Evolutionary conservation across 2,797 vertebrate species (phyloP), one percentile per base, ranked within the genome.

Genomic region (Perdix hodgsoniae): DNA sequence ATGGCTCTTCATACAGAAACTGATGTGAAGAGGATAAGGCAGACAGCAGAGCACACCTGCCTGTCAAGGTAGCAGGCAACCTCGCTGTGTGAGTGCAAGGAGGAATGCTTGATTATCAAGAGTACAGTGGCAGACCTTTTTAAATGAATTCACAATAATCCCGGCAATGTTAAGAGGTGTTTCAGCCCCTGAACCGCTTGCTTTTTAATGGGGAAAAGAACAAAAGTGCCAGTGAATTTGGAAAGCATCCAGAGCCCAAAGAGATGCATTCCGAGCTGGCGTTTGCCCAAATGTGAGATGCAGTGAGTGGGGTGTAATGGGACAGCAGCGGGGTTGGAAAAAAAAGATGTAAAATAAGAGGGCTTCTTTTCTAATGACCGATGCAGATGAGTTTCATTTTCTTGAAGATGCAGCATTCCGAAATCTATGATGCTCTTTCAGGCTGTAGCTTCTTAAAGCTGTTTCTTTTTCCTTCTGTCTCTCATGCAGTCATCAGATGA

Each of bases 61-160:
- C 47, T 61, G 23, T 16, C 0, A 2, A 40, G 12, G 3, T 39
- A 69, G 17, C 31, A n/a, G 14, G 2, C 0, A 6, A 59, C 15
- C 18, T 85, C 27, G 37, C 37, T 40, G 23, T 27, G 12, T 64
- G 31, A 37, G 6, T 16, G 21, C 16, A 39, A 66, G 42, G 77
- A 85, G 7, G 26, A 61, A 75, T 35, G 76, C 21, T 15, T 64
- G 47, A 31, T 52, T 49, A 19, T 57, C 16, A 40, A 26, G 29
- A 65, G 31, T 11, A 65, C 22, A 7, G 23, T 31, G 12, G 63
- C 40, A 8, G 66, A 15, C 17, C 4, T 65, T 69, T 69, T 85
- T 14, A 56, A 86, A 70, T 47, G 56, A 54, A 35, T 76, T 88
- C 56, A 42, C n/a, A 39, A 10, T 9, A 24, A 24, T 33, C 21